Evolutionary conservation across 2,888 invertebrate genomes (phyloP), one percentile per base, ranked within the genome.

Genomic region (Caenorhabditis panamensis): DNA sequence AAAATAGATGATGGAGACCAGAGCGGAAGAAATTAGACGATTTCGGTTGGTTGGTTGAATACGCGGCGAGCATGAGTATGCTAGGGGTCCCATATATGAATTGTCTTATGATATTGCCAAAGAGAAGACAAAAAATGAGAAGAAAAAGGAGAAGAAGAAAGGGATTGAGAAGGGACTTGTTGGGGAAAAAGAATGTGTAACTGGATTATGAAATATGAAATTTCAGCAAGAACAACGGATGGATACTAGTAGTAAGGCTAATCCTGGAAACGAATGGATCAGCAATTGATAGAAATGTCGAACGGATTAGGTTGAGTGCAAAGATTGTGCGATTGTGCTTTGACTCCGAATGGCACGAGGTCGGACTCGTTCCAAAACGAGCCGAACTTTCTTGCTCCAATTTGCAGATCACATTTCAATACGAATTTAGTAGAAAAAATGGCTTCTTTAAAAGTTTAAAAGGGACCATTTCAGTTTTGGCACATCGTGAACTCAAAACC

Each of bases 21-120:
- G 66, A 75, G 79, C 79, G 79, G 79, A 79, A 79, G 79, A 79
- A 79, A 79, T 73, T 79, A 79, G 79, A 79, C 79, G 73, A 79
- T 79, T 79, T 73, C 73, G 73, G 73, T 79, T 79, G 79, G 79
- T 79, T 79, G 79, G 73, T 73, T 79, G 79, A 69, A 72, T 79
- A 64, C 51, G 63, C 62, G 66, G 54, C 64, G 71, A 61, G 75
- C 75, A 75, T 75, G 75, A 75, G 66, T 67, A 66, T 75, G 75
- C 75, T 47, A 53, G 51, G 47, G 44, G 18, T 31, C 62, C 58
- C 22, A 44, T 64, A 73, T 73, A 73, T 71, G 71, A 71, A 72
- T 72, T 72, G 63, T 72, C 63, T 63, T 56, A 72, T 63, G 72
- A 72, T 72, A 72, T 63, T 72, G 56, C 62, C 37, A 26, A 58